Conservation (phyloP, 2,888 invertebrate species). For the Melanostoma scalare region DNA sequence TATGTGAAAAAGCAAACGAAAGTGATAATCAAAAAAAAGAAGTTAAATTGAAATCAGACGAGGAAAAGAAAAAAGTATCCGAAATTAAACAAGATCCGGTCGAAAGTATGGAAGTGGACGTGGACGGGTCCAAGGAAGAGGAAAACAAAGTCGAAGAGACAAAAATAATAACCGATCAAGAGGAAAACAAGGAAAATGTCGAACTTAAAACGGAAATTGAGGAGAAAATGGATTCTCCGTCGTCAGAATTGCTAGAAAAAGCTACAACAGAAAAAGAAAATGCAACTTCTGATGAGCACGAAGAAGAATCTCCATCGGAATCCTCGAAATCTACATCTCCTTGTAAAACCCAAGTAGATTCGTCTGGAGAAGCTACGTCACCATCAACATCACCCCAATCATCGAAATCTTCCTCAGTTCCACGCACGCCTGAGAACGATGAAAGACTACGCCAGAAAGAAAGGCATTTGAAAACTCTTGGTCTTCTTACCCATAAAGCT, state of each 20-base stretch:
- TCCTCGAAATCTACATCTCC: conserved; percentile 65
- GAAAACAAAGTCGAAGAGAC: conserved; percentile 38
- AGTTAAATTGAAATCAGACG: conserved; percentile 5
- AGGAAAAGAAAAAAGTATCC: conserved; percentile 31
- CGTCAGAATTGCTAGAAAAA: conserved; percentile 8
- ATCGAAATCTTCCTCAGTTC: conserved; percentile 42
- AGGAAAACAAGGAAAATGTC: conserved; percentile 61
- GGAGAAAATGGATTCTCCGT: conserved; percentile 18
- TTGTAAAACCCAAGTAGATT: conserved; percentile 56
- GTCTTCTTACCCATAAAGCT: conserved; percentile 88
- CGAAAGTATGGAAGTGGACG: conserved; percentile 63
- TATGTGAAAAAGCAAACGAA: conserved; percentile 43
- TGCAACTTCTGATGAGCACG: conserved; percentile 21
- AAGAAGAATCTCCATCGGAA: conserved; percentile 68
- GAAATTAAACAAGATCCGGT: conserved; percentile 40
- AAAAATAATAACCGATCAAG: conserved; percentile 33
- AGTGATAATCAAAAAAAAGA: conserved; percentile 18
- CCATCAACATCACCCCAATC: conserved; percentile 76
- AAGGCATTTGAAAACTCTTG: conserved; percentile 88
- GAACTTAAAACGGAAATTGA: conserved; percentile 23
- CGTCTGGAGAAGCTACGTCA: conserved; percentile 73
- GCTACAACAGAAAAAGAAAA: conserved; percentile 32
- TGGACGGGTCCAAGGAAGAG: conserved; percentile 30
- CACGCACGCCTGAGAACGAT: conserved; percentile 81
- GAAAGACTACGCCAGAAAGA: conserved; percentile 88